phyloP scores from a whole-genome alignment of 2,888 invertebrate genomes.

The Machimus rusticus region DNA sequence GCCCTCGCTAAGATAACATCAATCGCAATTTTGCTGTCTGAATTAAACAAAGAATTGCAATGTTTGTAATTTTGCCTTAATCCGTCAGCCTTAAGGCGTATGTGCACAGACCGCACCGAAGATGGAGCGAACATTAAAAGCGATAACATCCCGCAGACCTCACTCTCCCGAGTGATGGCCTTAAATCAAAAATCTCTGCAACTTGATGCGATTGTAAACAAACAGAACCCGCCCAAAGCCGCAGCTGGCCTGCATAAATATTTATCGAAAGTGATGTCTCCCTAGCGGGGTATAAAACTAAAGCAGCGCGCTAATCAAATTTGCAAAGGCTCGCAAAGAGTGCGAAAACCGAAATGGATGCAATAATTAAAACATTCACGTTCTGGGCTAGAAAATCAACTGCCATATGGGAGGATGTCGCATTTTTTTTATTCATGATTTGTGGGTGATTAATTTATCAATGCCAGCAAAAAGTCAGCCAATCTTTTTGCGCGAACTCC shows the following conservation, averaged over 20 bases:
- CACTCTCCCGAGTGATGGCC: neutral
- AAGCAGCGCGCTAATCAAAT: neutral
- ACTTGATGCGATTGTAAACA: neutral
- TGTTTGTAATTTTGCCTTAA: neutral
- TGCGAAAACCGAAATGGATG: neutral
- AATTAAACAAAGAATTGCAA: neutral
- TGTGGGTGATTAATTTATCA: neutral
- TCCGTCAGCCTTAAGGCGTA: neutral
- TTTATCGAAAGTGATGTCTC: neutral
- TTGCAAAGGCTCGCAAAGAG: neutral
- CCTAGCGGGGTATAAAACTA: neutral
- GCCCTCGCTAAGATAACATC: neutral
- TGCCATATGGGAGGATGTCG: constrained; percentile 4
- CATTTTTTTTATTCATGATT: neutral
- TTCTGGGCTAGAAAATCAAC: neutral
- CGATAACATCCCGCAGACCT: neutral
- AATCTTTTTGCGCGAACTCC: neutral
- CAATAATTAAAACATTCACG: constrained; percentile 27
- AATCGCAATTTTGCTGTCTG: neutral
- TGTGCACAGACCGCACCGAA: neutral
- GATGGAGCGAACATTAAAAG: neutral
- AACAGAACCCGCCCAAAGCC: neutral
- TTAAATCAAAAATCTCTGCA: constrained; percentile 9
- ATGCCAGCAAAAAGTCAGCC: neutral
- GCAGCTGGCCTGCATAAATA: neutral